These are phyloP conservation scores for Neoniphon sammara DNA, from an alignment of 2,797 vertebrate genomes.

Conservation along the genomic window DNA sequence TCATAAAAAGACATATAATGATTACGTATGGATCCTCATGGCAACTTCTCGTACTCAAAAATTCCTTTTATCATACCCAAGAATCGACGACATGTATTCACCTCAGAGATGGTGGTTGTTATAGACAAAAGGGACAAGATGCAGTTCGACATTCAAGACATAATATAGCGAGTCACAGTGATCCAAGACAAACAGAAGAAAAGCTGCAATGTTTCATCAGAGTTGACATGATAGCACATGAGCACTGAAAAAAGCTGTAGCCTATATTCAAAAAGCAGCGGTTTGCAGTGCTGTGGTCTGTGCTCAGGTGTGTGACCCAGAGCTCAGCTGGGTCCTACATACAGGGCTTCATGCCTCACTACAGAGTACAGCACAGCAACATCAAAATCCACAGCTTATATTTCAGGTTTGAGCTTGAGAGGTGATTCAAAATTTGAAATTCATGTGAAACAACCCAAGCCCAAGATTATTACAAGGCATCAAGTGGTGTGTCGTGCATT, in stretches of 20 bases:
- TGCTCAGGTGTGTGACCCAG: slow-evolving; percentile 81
- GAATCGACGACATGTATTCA: neutral
- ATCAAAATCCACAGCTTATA: neutral
- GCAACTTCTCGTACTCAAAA: neutral
- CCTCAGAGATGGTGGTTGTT: neutral
- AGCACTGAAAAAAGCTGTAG: too few species aligned
- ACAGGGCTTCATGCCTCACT: slow-evolving; percentile 19
- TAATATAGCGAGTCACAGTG: neutral
- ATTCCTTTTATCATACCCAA: neutral
- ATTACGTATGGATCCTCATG: neutral
- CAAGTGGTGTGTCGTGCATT: too few species aligned
- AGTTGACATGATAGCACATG: slow-evolving; percentile 30
- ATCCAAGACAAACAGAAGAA: slow-evolving; percentile 23
- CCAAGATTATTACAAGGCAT: too few species aligned
- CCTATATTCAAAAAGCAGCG: slow-evolving; percentile 35
- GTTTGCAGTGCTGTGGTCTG: slow-evolving; percentile 67
- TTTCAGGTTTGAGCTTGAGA: neutral
- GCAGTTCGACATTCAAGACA: neutral
- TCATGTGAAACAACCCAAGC: neutral
- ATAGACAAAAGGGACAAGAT: neutral
- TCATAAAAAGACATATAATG: neutral
- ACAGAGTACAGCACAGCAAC: slow-evolving; percentile 32
- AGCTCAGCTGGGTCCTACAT: slow-evolving; percentile 59
- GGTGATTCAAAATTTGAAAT: neutral
- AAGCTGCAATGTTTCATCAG: slow-evolving; percentile 9